Conservation (phyloP, 2,113 vertebrate species). For the Hipposideros armiger region DNA sequence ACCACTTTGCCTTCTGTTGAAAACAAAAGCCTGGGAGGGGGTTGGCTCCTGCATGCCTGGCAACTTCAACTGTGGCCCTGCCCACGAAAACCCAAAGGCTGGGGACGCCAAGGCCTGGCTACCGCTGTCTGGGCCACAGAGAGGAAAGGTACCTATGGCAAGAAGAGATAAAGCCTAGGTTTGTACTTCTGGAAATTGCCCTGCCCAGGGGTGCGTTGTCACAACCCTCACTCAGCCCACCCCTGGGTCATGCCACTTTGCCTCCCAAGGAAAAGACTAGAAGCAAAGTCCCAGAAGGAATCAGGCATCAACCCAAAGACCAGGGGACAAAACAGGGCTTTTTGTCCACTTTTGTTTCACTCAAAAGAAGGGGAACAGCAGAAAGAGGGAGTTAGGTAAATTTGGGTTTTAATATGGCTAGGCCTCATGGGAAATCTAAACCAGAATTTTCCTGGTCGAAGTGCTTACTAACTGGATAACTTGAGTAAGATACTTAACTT, state of each 20-base stretch:
- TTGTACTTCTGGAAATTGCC: neutral
- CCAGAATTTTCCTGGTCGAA: conserved; percentile 14
- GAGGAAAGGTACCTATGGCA: neutral
- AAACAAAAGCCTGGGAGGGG: conserved; percentile 73
- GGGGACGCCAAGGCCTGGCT: neutral
- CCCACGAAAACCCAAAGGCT: conserved; percentile 24
- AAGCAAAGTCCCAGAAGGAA: conserved; percentile 21
- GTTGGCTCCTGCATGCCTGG: conserved; percentile 50
- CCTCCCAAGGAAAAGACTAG: conserved; percentile 26
- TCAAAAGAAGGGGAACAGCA: neutral
- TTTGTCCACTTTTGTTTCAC: neutral
- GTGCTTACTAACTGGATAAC: neutral
- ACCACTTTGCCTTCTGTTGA: conserved; percentile 42
- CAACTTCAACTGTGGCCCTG: conserved; percentile 15
- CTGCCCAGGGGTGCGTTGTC: neutral
- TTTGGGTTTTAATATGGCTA: neutral
- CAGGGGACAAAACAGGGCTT: neutral
- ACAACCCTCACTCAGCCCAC: neutral
- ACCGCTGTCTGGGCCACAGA: neutral
- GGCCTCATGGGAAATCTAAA: neutral
- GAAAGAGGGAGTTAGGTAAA: neutral
- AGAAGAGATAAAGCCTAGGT: neutral
- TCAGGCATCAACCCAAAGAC: neutral
- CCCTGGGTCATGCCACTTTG: neutral
- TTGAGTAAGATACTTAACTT: neutral